Conservation (phyloP, 2,888 invertebrate genomes). For the Beris chalybata region DNA sequence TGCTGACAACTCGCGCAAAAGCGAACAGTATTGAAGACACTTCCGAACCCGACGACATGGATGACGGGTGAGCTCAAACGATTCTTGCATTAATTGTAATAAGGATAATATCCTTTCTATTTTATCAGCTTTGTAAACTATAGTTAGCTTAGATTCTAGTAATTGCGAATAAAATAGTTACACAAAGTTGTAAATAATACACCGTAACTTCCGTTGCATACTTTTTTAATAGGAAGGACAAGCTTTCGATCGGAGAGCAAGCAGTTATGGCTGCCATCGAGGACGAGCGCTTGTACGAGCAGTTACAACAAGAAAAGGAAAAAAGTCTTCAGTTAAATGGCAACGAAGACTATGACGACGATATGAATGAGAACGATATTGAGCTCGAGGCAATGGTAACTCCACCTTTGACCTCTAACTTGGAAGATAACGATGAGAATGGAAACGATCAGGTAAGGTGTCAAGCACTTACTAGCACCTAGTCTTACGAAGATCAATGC, state of each 20-base stretch:
- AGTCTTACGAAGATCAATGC: constrained; percentile 5
- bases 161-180: no score
- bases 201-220: no score
- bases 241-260: constrained; percentile 25
- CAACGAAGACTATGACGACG: neutral
- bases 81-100: neutral
- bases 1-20: constrained; percentile 32
- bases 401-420: neutral
- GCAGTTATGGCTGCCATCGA: constrained; percentile 24
- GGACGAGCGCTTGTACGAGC: constrained; percentile 16
- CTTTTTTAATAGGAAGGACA: constrained; percentile 5
- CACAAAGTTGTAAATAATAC: no score
- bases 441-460: neutral
- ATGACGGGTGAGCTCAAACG: constrained; percentile 17
- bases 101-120: neutral
- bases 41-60: constrained; percentile 49
- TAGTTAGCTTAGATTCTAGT: no score
- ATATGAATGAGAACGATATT: constrained; percentile 8
- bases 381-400: neutral
- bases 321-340: neutral
- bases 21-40: constrained; percentile 49
- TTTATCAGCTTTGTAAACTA: no score
- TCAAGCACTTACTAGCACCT: constrained; percentile 2
- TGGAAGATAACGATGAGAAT: neutral
- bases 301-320: constrained; percentile 16